phyloP scores from a whole-genome alignment of 2,797 vertebrate genomes.

The Notamacropus eugenii region DNA sequence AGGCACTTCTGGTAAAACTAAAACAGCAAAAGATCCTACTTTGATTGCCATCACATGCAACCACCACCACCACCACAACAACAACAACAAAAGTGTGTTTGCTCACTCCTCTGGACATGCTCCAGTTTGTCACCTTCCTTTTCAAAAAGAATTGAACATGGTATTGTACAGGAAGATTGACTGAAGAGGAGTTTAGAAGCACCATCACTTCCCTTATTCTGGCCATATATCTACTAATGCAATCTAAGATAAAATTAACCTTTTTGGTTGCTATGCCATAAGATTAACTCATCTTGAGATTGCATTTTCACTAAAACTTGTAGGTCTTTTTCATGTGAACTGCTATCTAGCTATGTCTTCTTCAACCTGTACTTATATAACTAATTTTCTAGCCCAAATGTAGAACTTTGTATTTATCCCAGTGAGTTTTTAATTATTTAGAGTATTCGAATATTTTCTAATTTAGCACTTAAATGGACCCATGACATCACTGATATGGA shows the following conservation, averaged over 20 bases:
- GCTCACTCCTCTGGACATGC: neutral
- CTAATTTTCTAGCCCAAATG: neutral
- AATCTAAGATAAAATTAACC: neutral
- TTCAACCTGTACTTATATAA: neutral
- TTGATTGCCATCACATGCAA: too few species aligned
- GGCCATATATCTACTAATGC: neutral
- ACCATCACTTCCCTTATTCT: neutral
- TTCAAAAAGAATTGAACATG: neutral
- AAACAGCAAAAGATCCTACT: too few species aligned
- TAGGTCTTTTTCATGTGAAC: neutral
- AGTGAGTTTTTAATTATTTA: neutral
- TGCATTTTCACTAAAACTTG: neutral
- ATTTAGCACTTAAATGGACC: neutral
- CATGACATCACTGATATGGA: neutral
- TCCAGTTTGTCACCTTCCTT: neutral
- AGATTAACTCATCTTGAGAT: neutral
- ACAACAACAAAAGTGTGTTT: neutral
- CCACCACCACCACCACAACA: too few species aligned
- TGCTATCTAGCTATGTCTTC: neutral
- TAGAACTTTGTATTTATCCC: neutral
- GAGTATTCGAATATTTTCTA: neutral
- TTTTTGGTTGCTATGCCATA: neutral
- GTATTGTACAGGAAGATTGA: neutral
- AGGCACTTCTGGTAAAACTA: too few species aligned
- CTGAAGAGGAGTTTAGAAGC: neutral